Evolutionary conservation across 2,888 invertebrate species (phyloP).

Genomic region (Chorisops tibialis): DNA sequence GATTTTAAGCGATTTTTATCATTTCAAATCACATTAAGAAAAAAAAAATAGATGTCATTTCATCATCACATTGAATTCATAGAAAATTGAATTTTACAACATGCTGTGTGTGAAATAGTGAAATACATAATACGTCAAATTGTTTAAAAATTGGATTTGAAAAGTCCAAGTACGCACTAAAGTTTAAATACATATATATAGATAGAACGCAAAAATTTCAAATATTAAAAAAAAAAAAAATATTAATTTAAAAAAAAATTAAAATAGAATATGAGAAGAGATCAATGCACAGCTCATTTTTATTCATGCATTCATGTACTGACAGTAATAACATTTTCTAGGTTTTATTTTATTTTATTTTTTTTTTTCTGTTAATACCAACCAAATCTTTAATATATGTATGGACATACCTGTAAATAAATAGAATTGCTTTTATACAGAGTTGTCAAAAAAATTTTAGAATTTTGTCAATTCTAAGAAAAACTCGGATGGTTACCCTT

Average conservation of each 20-base stretch:
- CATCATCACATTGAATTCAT: background rate
- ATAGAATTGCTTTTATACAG: too few species aligned
- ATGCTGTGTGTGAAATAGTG: slow-evolving; percentile 35
- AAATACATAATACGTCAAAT: too few species aligned
- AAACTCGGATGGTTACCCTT: too few species aligned
- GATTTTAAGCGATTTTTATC: too few species aligned
- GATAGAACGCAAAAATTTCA: too few species aligned
- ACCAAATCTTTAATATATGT: too few species aligned
- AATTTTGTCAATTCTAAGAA: too few species aligned
- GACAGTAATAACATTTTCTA: background rate
- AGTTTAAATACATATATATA: background rate
- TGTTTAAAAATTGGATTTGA: slow-evolving; percentile 5
- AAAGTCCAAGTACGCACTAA: background rate
- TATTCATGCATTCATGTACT: too few species aligned
- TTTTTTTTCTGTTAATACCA: slow-evolving; percentile 13
- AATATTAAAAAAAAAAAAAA: background rate
- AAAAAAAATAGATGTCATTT: background rate
- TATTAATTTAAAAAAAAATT: background rate
- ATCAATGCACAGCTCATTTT: slow-evolving; percentile 29
- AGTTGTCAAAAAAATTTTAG: too few species aligned
- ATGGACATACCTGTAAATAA: too few species aligned
- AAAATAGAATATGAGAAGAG: slow-evolving; percentile 17
- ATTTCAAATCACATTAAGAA: too few species aligned
- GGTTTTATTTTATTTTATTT: background rate
- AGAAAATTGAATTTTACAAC: background rate